Base-by-base conservation (phyloP, 2,888 invertebrate species). In the Aspidiotus rigidus region DNA sequence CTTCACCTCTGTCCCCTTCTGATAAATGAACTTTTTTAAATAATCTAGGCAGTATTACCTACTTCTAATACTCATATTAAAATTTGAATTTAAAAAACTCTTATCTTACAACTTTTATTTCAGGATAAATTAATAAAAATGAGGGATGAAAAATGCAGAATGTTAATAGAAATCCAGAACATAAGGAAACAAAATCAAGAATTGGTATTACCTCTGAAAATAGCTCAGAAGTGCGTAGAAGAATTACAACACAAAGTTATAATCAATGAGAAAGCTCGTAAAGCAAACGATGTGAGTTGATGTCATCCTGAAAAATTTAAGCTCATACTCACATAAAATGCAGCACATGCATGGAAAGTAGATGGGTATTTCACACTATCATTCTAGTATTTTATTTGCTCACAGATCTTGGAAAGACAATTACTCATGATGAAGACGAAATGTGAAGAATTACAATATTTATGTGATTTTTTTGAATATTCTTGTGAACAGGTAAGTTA, bases 221-320 rank as follows among this genome's bases (percentile, higher is more conserved):
- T 61, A 62, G 87, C 90, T 0, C 82, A 86, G 70, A 79, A 83
- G 54, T 87, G 90, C 74, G 84, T 89, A 9, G 82, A 83, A 39
- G 89, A 90, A 71, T 80, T 88, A 72, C 85, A 85, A 73, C 83
- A 88, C 70, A 88, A 89, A 76, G 82, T 93, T 76, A 84, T 85
- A n/a, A 89, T 90, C 77, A 92, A 92, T 74, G 88, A 90, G 71
- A 88, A 91, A 73, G 92, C 93, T 77, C 16, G 10, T 10, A 59
- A 28, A 28, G 28, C 28, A 28, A n/a, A 49, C 6, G 49, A 49
- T 11, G 10, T 49, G 49, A 49, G n/a, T 11, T 44, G 11, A 44
- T 10, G 49, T 44, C 11, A 44, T 11, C 15, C 11, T 8, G 17
- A 59, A 11, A 28, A 8, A 15, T 56, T n/a, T 8, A 15, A 10